phyloP scores from a whole-genome alignment of 2,113 vertebrate genomes.

The Ramphastos sulfuratus region DNA sequence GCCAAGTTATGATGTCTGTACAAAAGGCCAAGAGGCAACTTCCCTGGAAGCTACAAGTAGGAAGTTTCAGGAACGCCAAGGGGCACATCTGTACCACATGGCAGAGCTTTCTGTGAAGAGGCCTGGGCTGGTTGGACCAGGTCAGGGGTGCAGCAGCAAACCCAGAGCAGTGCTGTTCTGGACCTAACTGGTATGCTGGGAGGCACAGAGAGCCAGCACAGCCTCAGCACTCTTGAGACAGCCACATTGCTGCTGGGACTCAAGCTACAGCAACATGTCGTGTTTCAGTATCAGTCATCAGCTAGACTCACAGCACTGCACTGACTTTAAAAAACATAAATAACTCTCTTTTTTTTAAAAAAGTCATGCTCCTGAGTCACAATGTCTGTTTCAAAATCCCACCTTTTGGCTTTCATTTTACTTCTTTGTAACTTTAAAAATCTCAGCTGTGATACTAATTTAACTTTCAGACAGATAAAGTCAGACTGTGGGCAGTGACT shows the following conservation, averaged over 20 bases:
- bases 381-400: not conserved
- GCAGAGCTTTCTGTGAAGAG: not conserved
- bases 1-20: not conserved
- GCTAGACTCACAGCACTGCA: not conserved
- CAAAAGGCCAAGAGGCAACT: constrained; percentile 43
- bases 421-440: constrained; percentile 18
- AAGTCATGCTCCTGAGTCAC: constrained; percentile 3
- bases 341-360: not conserved
- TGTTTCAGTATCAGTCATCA: not conserved
- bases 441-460: constrained; percentile 29
- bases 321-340: not conserved
- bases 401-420: constrained; percentile 23
- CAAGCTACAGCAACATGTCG: not conserved
- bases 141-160: not conserved
- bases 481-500: not conserved
- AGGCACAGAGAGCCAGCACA: not conserved
- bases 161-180: not conserved
- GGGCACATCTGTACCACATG: not conserved
- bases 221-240: not conserved
- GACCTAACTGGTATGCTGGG: rapidly evolving
- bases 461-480: not conserved
- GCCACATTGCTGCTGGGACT: not conserved
- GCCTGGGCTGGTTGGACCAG: rapidly evolving
- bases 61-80: not conserved
- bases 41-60: not conserved